A percentile compares a stretch with the other conserved stretches of the same genome.
phyloP scores from a whole-genome alignment of 2,888 invertebrate genomes.

The Clepsis dumicolana region DNA sequence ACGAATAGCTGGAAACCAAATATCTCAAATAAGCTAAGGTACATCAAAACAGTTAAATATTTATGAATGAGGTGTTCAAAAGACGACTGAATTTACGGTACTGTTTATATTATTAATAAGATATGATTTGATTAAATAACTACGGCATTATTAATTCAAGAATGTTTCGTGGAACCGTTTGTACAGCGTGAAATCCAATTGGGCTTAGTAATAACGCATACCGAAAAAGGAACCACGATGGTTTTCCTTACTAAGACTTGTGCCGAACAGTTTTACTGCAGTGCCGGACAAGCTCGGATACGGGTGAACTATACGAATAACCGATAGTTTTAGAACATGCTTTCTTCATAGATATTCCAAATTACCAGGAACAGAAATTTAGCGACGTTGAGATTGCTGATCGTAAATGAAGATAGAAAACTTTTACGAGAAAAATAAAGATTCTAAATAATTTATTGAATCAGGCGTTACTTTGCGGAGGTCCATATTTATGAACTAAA shows the following conservation, averaged over 20 bases:
- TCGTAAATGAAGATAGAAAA: conserved; percentile 1
- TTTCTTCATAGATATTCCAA: background rate
- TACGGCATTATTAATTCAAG: conserved; percentile 20
- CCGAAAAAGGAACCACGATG: background rate
- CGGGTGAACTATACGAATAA: background rate
- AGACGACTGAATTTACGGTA: background rate
- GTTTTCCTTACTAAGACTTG: background rate
- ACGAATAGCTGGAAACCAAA: background rate
- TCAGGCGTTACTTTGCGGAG: no score
- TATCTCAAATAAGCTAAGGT: no score
- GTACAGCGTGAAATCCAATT: background rate
- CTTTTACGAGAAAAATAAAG: background rate
- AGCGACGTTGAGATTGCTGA: background rate
- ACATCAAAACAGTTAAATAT: conserved; percentile 3
- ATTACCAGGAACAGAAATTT: background rate
- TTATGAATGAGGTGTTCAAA: conserved; percentile 6
- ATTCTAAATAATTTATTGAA: no score
- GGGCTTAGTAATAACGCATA: background rate
- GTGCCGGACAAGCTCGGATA: background rate
- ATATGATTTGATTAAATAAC: conserved; percentile 19
- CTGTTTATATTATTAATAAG: conserved; percentile 21
- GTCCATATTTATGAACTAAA: no score
- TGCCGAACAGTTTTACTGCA: background rate
- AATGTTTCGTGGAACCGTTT: background rate
- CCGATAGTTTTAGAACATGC: background rate